Conservation (phyloP, 2,888 invertebrate genomes). For the Drosophila maculinotata region DNA sequence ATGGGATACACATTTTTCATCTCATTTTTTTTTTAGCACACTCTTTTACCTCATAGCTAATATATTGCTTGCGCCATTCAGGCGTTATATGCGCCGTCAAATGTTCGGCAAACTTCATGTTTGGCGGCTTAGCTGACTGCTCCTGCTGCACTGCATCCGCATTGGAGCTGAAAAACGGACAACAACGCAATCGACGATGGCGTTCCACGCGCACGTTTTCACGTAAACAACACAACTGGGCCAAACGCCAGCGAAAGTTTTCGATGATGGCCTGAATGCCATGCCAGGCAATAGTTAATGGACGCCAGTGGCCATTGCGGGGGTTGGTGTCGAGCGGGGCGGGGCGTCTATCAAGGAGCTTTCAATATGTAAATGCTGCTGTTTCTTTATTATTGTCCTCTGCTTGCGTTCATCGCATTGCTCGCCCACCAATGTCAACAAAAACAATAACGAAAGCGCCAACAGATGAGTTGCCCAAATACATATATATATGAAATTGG, state of each 20-base stretch:
- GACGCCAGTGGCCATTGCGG: not conserved
- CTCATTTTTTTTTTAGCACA: conserved; percentile 7
- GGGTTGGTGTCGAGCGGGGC: not conserved
- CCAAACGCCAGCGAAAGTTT: conserved; percentile 70
- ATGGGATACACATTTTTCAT: conserved; percentile 67
- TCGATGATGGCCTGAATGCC: conserved; percentile 51
- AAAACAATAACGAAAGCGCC: conserved; percentile 10
- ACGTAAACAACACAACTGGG: conserved; percentile 78
- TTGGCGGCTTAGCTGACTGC: conserved; percentile 18
- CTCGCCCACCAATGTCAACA: conserved; percentile 56
- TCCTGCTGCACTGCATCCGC: conserved; percentile 69
- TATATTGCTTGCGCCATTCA: conserved; percentile 96
- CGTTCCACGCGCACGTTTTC: conserved; percentile 74
- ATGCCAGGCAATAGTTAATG: conserved; percentile 19
- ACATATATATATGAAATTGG: not conserved
- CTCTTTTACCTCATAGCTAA: conserved; percentile 88
- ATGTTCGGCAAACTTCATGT: conserved; percentile 96
- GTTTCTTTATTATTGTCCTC: conserved; percentile 52
- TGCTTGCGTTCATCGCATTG: conserved; percentile 10
- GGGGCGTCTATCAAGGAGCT: conserved; percentile 44
- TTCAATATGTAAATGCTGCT: conserved; percentile 68
- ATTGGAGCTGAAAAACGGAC: conserved; percentile 39
- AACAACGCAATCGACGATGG: conserved; percentile 21
- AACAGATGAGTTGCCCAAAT: conserved; percentile 17
- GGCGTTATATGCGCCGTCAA: conserved; percentile 95